Percentiles rank a stretch among this genome's conserved stretches.
Evolutionary conservation across 2,888 invertebrate genomes (phyloP).

Genomic region (Cecidostiba fungosa): DNA sequence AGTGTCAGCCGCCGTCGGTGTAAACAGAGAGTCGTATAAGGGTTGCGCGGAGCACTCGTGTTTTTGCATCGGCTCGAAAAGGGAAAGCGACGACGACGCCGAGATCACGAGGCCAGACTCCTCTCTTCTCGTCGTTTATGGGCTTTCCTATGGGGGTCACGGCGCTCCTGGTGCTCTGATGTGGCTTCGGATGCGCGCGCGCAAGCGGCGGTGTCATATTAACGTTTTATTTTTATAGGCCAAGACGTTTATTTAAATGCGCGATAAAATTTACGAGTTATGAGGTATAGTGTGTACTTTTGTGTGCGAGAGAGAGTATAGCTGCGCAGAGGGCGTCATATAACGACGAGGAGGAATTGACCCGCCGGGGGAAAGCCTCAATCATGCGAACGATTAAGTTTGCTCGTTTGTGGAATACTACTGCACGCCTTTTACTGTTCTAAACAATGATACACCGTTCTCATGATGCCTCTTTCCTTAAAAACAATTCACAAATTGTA

Average conservation of each 20-base stretch:
- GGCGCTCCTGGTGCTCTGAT: neutral
- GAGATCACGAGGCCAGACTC: conserved; percentile 24
- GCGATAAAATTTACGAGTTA: conserved; percentile 64
- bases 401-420: neutral
- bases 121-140: conserved; percentile 65
- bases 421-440: neutral
- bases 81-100: conserved; percentile 67
- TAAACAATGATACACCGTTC: neutral
- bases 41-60: conserved; percentile 49
- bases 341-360: conserved; percentile 62
- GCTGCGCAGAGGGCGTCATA: neutral
- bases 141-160: conserved; percentile 65
- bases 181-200: conserved; percentile 49
- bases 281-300: conserved; percentile 41
- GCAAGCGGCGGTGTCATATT: conserved; percentile 59
- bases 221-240: conserved; percentile 64
- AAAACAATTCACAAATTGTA: too few species aligned
- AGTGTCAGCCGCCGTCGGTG: conserved; percentile 51
- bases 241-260: conserved; percentile 65
- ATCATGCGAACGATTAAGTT: conserved; percentile 62
- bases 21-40: conserved; percentile 67
- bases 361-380: conserved; percentile 51
- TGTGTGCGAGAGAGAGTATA: neutral
- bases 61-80: conserved; percentile 70
- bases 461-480: too few species aligned